Base-by-base conservation (phyloP, 2,888 invertebrate species). In the Caenorhabditis drosophilae region DNA sequence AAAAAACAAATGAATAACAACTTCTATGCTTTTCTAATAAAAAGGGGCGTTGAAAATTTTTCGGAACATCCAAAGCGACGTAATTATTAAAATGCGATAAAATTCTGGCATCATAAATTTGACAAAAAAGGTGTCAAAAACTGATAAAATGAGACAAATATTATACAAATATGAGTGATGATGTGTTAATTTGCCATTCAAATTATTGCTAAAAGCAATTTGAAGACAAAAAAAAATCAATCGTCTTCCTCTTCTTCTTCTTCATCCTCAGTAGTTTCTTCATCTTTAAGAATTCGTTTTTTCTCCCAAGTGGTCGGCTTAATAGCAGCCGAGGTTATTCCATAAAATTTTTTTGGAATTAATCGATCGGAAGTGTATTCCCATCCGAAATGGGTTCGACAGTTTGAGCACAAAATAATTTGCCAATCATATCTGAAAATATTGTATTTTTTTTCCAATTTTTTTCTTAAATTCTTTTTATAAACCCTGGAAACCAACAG, bases 401-500 rank as follows among this genome's bases (percentile, higher is more conserved):
- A 63, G 1, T 20, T 6, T 3, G 36, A 12, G n/a, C 62, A 62
- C 25, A 34, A 11, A 3, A 63, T 36, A 25, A 57, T 63, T 16
- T 46, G 35, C 62, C 62, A 63, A 0, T 46, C 25, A 22, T 62
- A 62, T 6, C 61, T 62, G 44, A 34, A 50, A 38, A 44, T 34
- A 11, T 27, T 15, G 15, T 12, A 7, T 41, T 7, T 41, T 41
- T 41, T 22, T 15, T 9, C 9, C 16, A 15, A 41, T n/a, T n/a
- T n/a, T n/a, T n/a, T n/a, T n/a, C n/a, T 20, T 18, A 22, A 44
- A 25, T 25, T 6, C 20, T 25, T 4, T 23, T 23, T 3, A n/a
- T 23, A 25, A 4, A 63, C 57, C 49, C 57, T n/a, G 62, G 57
- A 27, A 63, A 63, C 62, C 62, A 63, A 25, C 55, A 52, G 36